These are phyloP conservation scores for Aphis craccivora DNA, from an alignment of 1,140 invertebrate species.

Conservation along the genomic window DNA sequence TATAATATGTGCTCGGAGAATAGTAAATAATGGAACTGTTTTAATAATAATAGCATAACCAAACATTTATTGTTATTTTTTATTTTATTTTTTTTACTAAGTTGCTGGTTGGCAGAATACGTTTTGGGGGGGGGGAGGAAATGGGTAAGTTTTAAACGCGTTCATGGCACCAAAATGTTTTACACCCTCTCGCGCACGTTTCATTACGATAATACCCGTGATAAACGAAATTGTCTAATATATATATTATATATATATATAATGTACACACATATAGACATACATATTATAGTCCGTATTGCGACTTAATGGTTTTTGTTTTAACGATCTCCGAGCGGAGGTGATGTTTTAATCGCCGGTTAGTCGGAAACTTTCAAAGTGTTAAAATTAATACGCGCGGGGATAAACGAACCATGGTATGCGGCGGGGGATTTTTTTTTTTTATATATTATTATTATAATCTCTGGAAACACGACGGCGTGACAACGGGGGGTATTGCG, in stretches of 20 bases:
- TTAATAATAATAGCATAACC: neutral
- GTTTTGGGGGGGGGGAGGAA: neutral
- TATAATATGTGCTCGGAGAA: neutral
- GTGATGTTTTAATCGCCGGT: conserved; percentile 26
- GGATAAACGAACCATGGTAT: neutral
- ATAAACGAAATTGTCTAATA: neutral
- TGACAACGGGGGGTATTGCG: too few species aligned
- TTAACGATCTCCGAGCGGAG: conserved; percentile 22
- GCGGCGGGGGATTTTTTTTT: neutral
- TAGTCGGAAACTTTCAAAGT: conserved; percentile 1
- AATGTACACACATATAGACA: neutral
- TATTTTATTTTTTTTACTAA: neutral
- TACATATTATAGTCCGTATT: conserved; percentile 11
- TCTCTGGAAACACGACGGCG: neutral
- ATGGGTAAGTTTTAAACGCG: neutral
- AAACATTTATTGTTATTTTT: neutral
- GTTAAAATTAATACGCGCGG: neutral
- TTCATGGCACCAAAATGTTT: neutral
- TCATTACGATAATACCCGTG: conserved; percentile 13
- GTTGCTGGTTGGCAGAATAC: too few species aligned
- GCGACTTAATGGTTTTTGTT: conserved; percentile 28
- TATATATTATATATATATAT: neutral
- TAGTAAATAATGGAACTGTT: neutral
- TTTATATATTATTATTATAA: neutral
- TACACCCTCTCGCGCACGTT: neutral